These are phyloP conservation scores for Cyrtorhinus lividipennis DNA, from an alignment of 1,140 invertebrate genomes.

Conservation along the genomic window DNA sequence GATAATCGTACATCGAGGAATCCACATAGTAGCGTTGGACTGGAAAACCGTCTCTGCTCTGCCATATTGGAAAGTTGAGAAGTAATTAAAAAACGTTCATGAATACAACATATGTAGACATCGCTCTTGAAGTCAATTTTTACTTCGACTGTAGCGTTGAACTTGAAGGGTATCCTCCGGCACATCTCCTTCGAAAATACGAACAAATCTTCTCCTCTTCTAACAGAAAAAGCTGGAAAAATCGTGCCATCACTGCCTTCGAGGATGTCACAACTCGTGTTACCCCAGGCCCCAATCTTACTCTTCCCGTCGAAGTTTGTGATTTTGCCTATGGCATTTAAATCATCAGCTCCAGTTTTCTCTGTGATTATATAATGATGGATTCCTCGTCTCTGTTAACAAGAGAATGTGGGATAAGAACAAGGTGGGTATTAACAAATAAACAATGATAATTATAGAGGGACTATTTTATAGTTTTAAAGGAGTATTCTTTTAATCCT, in stretches of 20 bases:
- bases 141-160: conserved; percentile 11
- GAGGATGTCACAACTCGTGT: conserved; percentile 10
- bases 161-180: conserved; percentile 11
- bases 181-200: conserved; percentile 17
- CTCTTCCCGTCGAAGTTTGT: neutral
- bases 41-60: conserved; percentile 20
- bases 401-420: too few relatives aligned
- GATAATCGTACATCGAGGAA: conserved; percentile 13
- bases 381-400: conserved; percentile 8
- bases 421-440: too few relatives aligned
- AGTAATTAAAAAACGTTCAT: neutral
- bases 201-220: neutral
- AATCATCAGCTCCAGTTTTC: neutral
- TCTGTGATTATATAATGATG: conserved; percentile 9
- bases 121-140: neutral
- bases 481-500: too few relatives aligned
- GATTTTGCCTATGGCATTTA: neutral
- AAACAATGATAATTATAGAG: too few relatives aligned
- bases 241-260: conserved; percentile 13
- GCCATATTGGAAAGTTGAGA: neutral
- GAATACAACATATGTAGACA: neutral
- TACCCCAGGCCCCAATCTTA: conserved; percentile 14
- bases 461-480: too few relatives aligned
- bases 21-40: conserved; percentile 12
- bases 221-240: conserved; percentile 10